Evolutionary conservation across 2,797 vertebrate species (phyloP), one percentile per base, ranked within the genome.

Genomic region (Coccyzus lansbergi): DNA sequence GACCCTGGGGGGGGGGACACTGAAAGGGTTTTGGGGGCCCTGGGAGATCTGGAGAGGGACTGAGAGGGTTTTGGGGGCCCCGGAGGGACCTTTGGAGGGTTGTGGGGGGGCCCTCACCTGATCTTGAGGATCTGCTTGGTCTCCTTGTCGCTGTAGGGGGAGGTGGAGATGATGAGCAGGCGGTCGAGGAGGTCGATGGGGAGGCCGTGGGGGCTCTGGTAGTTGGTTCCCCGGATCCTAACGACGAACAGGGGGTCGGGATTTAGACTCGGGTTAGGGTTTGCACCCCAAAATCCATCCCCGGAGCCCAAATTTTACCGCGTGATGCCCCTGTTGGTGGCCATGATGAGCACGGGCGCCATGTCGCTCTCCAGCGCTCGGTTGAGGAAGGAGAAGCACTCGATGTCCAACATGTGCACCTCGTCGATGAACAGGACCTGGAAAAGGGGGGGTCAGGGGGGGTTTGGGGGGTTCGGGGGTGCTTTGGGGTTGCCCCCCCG

Each of bases 321-420:
- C 65, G 99, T 99, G 96, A 99, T 99, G 95, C 99, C 99, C 46
- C 99, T 97, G 97, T 99, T 99, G n/a, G 99, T 99, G 87, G 99
- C 99, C 98, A 99, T 99, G 92, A 99, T 99, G 90, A 99, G 98
- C 38, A 99, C 99, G 0, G 99, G 99, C 1, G 99, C 98, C 97
- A 99, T 97, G 97, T 99, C 99, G 11, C 98, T 99, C 97, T 99
- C 99, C 94, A 99, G 97, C 17, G 99, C 99, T 5, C 99, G 98
- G 96, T 99, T 99, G 83, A 99, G 97, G 96, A 99, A 99, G 7
- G 99, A 99, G 91, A 99, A 99, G 83, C 99, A 99, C 97, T 99
- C 99, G n/a, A 99, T 99, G 94, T 99, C 99, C 97, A 99, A 93
- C 99, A 99, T 99, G 83, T 99, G 99, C 22, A 99, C 99, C 96